phyloP scores from a whole-genome alignment of 1,140 invertebrate species.

The Augochlora pura region DNA sequence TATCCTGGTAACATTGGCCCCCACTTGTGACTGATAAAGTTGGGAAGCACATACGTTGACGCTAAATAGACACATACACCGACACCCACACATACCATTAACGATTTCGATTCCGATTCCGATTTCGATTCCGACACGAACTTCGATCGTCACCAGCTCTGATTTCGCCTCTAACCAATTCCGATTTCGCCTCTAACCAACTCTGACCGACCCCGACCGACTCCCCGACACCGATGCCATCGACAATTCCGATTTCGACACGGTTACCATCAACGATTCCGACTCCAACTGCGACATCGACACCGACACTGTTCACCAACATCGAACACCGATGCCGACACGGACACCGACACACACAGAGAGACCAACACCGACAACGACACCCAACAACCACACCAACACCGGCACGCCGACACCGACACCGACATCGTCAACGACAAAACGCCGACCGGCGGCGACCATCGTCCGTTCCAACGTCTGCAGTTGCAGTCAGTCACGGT shows the following conservation, averaged over 20 bases:
- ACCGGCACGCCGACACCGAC: conserved; percentile 12
- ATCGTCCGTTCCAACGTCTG: conserved; percentile 63
- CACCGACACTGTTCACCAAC: too few species aligned
- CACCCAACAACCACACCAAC: conserved; percentile 20
- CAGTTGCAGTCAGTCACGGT: conserved; percentile 68
- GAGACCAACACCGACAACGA: background rate
- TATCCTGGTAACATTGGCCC: conserved; percentile 61
- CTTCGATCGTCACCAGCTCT: too few species aligned
- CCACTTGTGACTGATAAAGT: conserved; percentile 48
- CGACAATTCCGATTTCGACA: too few species aligned
- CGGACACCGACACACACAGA: conserved; percentile 5
- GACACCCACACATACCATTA: background rate
- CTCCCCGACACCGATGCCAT: too few species aligned
- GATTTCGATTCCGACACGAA: too few species aligned
- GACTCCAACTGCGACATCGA: too few species aligned
- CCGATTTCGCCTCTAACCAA: too few species aligned
- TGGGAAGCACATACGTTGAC: conserved; percentile 32
- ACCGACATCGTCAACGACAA: conserved; percentile 48
- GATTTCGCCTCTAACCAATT: too few species aligned
- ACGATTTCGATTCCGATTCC: too few species aligned
- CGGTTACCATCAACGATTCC: too few species aligned
- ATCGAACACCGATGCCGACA: background rate
- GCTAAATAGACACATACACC: conserved; percentile 29
- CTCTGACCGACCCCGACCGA: too few species aligned
- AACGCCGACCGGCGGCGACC: conserved; percentile 45